Conservation (phyloP, 2,797 vertebrate genomes). For the Sebastiscus tertius region DNA sequence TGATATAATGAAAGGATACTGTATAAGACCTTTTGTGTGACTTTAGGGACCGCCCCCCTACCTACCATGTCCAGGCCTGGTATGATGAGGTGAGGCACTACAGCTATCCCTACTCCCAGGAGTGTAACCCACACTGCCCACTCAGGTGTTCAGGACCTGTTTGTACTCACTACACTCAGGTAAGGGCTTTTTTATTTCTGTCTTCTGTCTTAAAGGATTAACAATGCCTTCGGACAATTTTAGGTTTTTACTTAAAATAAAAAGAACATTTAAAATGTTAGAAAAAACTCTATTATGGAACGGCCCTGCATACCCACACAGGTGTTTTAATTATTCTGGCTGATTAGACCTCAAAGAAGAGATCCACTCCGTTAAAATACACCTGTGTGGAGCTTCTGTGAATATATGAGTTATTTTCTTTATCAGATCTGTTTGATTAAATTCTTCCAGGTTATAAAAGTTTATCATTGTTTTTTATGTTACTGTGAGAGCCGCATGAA, state of each 20-base stretch:
- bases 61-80: slow-evolving; percentile 97
- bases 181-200: slow-evolving; percentile 56
- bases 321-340: not conserved
- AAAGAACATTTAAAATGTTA: not conserved
- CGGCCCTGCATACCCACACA: not conserved
- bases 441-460: not conserved
- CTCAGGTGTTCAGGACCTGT: slow-evolving; percentile 95
- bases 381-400: not conserved
- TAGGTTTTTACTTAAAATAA: not conserved
- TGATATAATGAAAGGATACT: not conserved
- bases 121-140: slow-evolving; percentile 96
- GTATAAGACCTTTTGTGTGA: not conserved
- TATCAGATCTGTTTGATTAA: not conserved
- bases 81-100: slow-evolving; percentile 97
- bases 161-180: slow-evolving; percentile 99
- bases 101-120: slow-evolving; percentile 92
- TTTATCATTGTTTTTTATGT: not conserved
- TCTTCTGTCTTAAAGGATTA: not conserved
- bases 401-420: not conserved
- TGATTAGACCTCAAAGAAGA: not conserved
- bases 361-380: not conserved
- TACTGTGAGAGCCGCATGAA: not conserved
- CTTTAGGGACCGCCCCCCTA: slow-evolving; percentile 92
- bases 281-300: not conserved
- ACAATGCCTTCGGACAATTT: not conserved